phyloP scores from a whole-genome alignment of 2,113 vertebrate genomes.

The Siniperca chuatsi region DNA sequence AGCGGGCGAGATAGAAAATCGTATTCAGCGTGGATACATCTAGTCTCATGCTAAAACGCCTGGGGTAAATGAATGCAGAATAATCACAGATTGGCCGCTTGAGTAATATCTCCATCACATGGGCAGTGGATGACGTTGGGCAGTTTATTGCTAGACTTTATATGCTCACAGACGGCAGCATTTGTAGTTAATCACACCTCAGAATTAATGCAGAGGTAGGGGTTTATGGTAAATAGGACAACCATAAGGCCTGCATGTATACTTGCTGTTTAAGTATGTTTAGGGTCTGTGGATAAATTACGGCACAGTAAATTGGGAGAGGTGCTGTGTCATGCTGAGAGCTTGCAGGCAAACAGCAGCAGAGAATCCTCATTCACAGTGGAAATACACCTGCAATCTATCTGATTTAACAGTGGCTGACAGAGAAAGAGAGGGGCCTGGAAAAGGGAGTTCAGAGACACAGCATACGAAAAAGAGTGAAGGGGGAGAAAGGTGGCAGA shows the following conservation, averaged over 20 bases:
- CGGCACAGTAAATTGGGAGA: slow-evolving; percentile 54
- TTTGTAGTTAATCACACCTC: slow-evolving; percentile 70
- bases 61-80: slow-evolving; percentile 58
- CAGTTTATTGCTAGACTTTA: slow-evolving; percentile 69
- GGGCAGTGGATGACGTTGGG: slow-evolving; percentile 54
- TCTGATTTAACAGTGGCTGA: slow-evolving; percentile 67
- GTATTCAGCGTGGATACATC: slow-evolving; percentile 48
- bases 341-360: slow-evolving; percentile 51
- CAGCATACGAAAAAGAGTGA: slow-evolving; percentile 31
- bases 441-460: slow-evolving; percentile 24
- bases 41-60: slow-evolving; percentile 45
- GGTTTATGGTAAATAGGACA: slow-evolving; percentile 69
- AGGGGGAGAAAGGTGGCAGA: slow-evolving; percentile 37
- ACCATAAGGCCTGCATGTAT: slow-evolving; percentile 53
- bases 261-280: slow-evolving; percentile 67
- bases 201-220: slow-evolving; percentile 61
- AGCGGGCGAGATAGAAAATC: slow-evolving; percentile 47
- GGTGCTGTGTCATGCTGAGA: slow-evolving; percentile 59
- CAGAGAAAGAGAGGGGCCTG: slow-evolving; percentile 19
- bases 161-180: slow-evolving; percentile 42
- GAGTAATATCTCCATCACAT: slow-evolving; percentile 61
- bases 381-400: slow-evolving; percentile 73
- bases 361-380: slow-evolving; percentile 54
- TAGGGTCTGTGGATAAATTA: slow-evolving; percentile 55
- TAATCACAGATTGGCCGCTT: slow-evolving; percentile 59